A percentile compares a stretch with the other conserved stretches of the same genome.
phyloP scores from a whole-genome alignment of 2,113 vertebrate species.

The Phocoena sinus region DNA sequence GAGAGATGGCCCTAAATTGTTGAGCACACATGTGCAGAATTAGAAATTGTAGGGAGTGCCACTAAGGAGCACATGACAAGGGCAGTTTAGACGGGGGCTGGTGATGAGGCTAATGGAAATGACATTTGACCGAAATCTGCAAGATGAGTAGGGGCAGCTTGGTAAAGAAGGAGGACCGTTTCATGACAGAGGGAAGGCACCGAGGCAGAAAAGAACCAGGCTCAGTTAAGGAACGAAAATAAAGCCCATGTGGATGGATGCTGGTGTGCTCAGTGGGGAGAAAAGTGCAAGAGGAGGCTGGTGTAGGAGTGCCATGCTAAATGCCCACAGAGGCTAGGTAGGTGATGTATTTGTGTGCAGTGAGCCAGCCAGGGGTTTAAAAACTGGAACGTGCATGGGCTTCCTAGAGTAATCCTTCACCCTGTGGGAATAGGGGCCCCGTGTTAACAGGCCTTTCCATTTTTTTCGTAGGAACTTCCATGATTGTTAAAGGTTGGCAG shows the following conservation, averaged over 20 bases:
- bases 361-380: neutral
- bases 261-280: neutral
- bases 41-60: neutral
- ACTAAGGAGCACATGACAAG: neutral
- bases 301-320: too few species aligned
- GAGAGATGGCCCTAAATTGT: neutral
- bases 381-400: neutral
- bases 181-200: neutral
- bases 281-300: too few species aligned
- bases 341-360: neutral
- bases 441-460: neutral
- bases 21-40: neutral
- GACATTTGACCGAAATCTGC: neutral
- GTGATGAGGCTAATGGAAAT: neutral
- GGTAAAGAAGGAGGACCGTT: neutral
- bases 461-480: neutral
- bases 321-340: neutral
- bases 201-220: neutral
- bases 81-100: neutral
- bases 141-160: neutral
- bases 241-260: neutral
- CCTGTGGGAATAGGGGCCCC: neutral
- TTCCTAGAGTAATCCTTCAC: fast-evolving
- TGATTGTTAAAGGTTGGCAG: neutral
- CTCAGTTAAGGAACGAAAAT: neutral